Percentiles rank a stretch among this genome's conserved stretches.
These are phyloP conservation scores for Cephalopterus ornatus DNA, from an alignment of 2,113 vertebrate genomes.

Conservation along the genomic window DNA sequence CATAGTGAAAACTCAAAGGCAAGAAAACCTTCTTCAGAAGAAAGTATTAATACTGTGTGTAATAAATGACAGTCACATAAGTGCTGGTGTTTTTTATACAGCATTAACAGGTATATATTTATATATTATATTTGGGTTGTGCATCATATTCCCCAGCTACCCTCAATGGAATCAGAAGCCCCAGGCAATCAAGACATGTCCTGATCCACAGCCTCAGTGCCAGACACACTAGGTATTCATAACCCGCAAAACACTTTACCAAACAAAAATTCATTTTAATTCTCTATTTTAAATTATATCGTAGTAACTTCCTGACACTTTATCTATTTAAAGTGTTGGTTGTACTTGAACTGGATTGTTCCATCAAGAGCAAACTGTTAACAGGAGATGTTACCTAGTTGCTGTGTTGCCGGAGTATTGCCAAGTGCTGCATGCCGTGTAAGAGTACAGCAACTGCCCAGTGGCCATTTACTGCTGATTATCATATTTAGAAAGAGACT, in stretches of 20 bases:
- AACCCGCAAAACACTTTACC: neutral
- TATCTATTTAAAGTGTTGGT: neutral
- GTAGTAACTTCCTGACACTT: neutral
- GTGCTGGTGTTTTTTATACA: neutral
- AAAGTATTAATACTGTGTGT: neutral
- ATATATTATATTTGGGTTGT: too few relatives aligned
- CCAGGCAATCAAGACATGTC: neutral
- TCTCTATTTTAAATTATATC: neutral
- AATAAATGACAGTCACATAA: neutral
- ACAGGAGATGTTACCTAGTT: neutral
- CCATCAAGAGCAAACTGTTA: neutral
- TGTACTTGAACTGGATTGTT: neutral
- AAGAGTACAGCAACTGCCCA: neutral
- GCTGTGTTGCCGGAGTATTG: neutral
- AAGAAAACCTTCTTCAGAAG: neutral
- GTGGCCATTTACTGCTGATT: neutral
- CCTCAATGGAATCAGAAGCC: neutral
- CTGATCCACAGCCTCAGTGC: neutral
- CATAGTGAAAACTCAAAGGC: neutral
- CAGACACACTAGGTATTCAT: neutral
- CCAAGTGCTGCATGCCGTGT: accelerated
- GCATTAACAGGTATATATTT: neutral
- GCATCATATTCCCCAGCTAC: too few relatives aligned
- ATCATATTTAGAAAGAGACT: neutral
- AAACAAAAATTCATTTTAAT: neutral